Evolutionary conservation across 2,797 vertebrate species (phyloP).

Genomic region (Thaleichthys pacificus): DNA sequence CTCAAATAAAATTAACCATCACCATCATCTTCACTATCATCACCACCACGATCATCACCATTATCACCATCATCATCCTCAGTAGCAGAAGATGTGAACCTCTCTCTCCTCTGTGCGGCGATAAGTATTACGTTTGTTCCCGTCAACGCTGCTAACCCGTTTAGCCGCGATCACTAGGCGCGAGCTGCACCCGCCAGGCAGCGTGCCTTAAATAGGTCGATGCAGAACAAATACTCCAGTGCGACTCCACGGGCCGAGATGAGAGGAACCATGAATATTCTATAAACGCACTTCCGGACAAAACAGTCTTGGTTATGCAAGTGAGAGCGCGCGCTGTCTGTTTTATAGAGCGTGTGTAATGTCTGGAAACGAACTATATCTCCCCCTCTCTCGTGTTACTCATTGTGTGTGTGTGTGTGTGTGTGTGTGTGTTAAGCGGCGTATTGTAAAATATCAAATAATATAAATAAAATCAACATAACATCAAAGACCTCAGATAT

Average conservation of each 20-base stretch:
- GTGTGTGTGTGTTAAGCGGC: background rate
- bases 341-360: slow-evolving; percentile 66
- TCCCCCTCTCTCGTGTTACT: slow-evolving; percentile 3
- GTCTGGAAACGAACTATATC: slow-evolving; percentile 47
- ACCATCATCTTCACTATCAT: background rate
- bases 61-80: background rate
- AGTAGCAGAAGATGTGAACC: background rate
- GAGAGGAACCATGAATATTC: slow-evolving; percentile 55
- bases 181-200: no score
- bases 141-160: slow-evolving; percentile 59
- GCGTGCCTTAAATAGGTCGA: slow-evolving; percentile 13
- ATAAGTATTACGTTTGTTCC: background rate
- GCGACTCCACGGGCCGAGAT: background rate
- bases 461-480: background rate
- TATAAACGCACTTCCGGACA: slow-evolving; percentile 51
- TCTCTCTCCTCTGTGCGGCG: background rate
- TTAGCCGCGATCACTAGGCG: slow-evolving; percentile 49
- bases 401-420: background rate
- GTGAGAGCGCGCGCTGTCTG: slow-evolving; percentile 32
- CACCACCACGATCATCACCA: background rate
- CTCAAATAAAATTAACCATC: background rate
- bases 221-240: slow-evolving; percentile 19
- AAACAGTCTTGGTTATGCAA: slow-evolving; percentile 41
- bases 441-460: background rate
- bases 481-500: background rate